Evolutionary conservation across 1,140 invertebrate genomes (phyloP).

Genomic region (Apis laboriosa): DNA sequence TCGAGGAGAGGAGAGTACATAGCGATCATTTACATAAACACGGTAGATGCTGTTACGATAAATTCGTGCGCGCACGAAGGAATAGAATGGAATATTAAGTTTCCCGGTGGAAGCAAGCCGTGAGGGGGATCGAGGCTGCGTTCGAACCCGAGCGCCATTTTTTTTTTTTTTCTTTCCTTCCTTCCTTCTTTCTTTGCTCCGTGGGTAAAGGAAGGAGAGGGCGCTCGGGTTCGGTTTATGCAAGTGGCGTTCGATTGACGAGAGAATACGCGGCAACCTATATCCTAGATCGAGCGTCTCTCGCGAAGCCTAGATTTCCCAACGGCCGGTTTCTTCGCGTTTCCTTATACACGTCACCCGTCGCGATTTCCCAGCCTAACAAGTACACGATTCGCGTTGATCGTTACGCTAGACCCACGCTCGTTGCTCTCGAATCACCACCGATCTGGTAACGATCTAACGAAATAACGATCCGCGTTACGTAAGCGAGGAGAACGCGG

Average conservation of each 20-base stretch:
- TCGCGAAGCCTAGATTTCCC: conserved; percentile 21
- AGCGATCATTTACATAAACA: conserved; percentile 59
- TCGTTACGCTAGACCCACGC: conserved; percentile 16
- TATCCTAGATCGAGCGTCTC: conserved; percentile 22
- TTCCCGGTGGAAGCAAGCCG: conserved; percentile 27
- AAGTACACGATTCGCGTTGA: conserved; percentile 1
- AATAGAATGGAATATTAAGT: conserved; percentile 58
- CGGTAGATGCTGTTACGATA: conserved; percentile 58
- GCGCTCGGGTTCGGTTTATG: conserved; percentile 12
- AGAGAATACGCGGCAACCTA: conserved; percentile 36
- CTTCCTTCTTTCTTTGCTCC: not conserved
- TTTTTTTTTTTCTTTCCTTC: not conserved
- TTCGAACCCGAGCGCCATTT: conserved; percentile 2
- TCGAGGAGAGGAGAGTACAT: conserved; percentile 24
- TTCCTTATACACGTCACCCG: conserved; percentile 32
- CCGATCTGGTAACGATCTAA: not conserved
- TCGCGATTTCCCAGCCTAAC: conserved; percentile 24
- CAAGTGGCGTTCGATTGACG: not conserved
- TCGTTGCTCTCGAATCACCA: not conserved
- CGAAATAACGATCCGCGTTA: not conserved
- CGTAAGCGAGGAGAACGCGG: not conserved
- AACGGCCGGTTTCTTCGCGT: conserved; percentile 20
- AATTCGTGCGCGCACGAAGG: conserved; percentile 29
- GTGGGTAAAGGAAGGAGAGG: not conserved
- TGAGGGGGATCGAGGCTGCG: not conserved